Conservation (phyloP, 2,113 vertebrate species). For the Benitochromis conjunctus region DNA sequence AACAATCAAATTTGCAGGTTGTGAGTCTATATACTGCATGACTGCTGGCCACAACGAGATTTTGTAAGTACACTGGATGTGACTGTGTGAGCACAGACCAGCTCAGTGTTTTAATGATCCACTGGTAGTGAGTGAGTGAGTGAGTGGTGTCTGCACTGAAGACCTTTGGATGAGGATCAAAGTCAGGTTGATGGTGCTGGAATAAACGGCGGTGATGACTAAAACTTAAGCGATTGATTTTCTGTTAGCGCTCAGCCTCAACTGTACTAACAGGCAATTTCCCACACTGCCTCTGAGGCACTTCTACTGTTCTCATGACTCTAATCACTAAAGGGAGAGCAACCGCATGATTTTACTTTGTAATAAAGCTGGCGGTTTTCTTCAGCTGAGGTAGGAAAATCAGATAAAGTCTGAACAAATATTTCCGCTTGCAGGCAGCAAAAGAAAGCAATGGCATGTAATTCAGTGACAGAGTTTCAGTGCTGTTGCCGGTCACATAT, state of each 20-base stretch:
- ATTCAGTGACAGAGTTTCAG: not conserved
- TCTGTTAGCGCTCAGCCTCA: slow-evolving; percentile 46
- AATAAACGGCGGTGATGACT: slow-evolving; percentile 40
- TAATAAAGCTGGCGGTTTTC: not conserved
- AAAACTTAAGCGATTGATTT: slow-evolving; percentile 49
- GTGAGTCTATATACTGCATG: not conserved
- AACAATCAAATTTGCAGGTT: not conserved
- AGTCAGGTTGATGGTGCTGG: slow-evolving; percentile 32
- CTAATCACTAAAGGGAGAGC: not conserved
- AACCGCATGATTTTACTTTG: not conserved
- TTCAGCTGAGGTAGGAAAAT: not conserved
- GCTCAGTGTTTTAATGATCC: slow-evolving; percentile 19
- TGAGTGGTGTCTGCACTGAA: not conserved
- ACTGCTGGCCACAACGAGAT: not conserved
- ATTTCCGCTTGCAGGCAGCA: not conserved
- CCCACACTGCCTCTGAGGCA: slow-evolving; percentile 19
- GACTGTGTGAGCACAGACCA: not conserved
- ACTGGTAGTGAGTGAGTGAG: not conserved
- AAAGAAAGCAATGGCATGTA: not conserved
- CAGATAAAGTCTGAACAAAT: not conserved
- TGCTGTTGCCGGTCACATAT: not conserved
- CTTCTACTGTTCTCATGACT: slow-evolving; percentile 10
- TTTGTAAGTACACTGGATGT: not conserved
- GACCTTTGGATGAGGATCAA: slow-evolving; percentile 50
- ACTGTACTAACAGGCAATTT: slow-evolving; percentile 37